Base-by-base conservation (phyloP, 2,888 invertebrate species). In the Oscheius sp. region DNA sequence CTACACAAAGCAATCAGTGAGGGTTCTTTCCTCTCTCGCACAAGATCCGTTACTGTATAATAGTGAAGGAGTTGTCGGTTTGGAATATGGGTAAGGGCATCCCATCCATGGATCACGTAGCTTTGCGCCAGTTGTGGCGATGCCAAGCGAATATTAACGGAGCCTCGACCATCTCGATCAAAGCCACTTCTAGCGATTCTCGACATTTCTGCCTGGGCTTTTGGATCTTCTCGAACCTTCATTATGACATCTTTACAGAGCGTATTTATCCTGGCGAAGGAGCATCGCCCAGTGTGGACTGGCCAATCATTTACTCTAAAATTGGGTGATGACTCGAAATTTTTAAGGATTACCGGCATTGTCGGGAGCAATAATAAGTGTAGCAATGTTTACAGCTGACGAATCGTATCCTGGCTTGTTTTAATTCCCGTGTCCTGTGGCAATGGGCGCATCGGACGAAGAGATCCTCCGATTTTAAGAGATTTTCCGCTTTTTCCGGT, bases 331-430 rank as follows among this genome's bases (percentile, higher is more conserved):
- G 21, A 13, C 5, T 7, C 6, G 21, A 13, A 49, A 13, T 45
- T 45, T 45, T 45, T 45, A 45, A 45, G 16, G 23, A 35, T 6
- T 18, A 82, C 82, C 82, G 74, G 75, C 81, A 81, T 16, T 81
- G 75, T 35, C 79, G 43, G 76, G 95, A 94, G 90, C 97, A 97
- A 90, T 97, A 97, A 87, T 94, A 93, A 88, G 95, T 94, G 83
- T 94, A 93, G 91, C 97, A 97, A 89, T 96, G 96, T 91, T 95
- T 95, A 90, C 95, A 95, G 84, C 93, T 94, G 89, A 96, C 95
- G 91, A 93, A 96, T 85, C 92, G 76, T 9, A 79, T 91, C 82
- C 93, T 93, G 76, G 96, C 96, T 84, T 94, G 93, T 74, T 92
- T 91, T 72, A 93, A 72, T 52, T 85, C 83, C 7, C 86, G 78